phyloP scores from a whole-genome alignment of 1,140 invertebrate species.

The Hyposmocoma kahamanoa region DNA sequence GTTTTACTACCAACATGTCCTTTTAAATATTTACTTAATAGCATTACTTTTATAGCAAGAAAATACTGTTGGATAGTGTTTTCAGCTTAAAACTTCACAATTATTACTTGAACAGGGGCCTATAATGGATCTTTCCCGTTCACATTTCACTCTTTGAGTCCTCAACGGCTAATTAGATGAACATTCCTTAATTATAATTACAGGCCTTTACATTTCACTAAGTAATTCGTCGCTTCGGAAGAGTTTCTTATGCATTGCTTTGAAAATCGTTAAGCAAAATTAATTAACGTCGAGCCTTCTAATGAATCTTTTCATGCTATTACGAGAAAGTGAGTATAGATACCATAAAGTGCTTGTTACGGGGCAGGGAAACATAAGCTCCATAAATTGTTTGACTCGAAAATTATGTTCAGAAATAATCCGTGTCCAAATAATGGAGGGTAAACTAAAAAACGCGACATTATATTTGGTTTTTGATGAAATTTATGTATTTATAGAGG shows the following conservation, averaged over 20 bases:
- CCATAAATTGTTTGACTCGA: too few relatives aligned
- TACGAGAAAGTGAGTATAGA: too few relatives aligned
- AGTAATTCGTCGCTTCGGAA: constrained; percentile 15
- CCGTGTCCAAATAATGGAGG: too few relatives aligned
- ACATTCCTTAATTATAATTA: constrained; percentile 26
- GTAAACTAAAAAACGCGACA: too few relatives aligned
- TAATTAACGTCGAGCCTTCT: too few relatives aligned
- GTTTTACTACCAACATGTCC: not conserved
- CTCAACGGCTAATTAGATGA: constrained; percentile 28
- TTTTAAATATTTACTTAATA: not conserved
- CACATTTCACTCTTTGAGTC: constrained; percentile 26
- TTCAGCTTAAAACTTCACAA: constrained; percentile 44
- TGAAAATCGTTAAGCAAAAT: not conserved
- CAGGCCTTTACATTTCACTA: constrained; percentile 20
- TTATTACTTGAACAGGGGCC: constrained; percentile 42
- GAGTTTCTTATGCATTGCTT: not conserved
- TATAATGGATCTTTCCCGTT: constrained; percentile 36
- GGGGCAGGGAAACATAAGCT: too few relatives aligned
- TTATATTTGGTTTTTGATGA: too few relatives aligned
- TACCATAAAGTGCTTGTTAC: too few relatives aligned
- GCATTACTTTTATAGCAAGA: constrained; percentile 5
- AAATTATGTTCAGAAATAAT: too few relatives aligned
- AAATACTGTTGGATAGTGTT: constrained; percentile 20
- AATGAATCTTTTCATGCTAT: too few relatives aligned
- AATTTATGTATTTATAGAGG: too few relatives aligned